These are phyloP conservation scores for Platynereis dumerilii DNA, from an alignment of 2,888 invertebrate genomes.

Conservation along the genomic window DNA sequence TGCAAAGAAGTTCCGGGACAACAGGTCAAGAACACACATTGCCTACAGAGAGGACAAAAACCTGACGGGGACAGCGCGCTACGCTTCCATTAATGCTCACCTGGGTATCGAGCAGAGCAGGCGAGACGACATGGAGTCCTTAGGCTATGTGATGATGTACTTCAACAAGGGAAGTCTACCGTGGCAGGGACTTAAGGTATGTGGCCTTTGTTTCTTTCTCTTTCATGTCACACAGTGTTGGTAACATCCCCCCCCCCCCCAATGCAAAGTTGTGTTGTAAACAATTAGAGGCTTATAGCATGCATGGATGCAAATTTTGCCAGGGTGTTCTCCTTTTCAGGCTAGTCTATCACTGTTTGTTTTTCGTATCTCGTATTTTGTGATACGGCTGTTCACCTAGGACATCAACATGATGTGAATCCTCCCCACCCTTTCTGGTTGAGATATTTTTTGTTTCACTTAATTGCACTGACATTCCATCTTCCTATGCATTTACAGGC, in stretches of 20 bases:
- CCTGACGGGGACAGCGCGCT: conserved; percentile 69
- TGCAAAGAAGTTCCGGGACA: conserved; percentile 98
- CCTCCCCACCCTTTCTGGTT: no score
- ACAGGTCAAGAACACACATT: conserved; percentile 90
- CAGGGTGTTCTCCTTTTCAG: no score
- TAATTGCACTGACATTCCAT: no score
- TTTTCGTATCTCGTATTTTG: no score
- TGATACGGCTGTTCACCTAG: no score
- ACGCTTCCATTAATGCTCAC: conserved; percentile 99
- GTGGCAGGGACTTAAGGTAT: conserved; percentile 83
- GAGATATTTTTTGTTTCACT: no score
- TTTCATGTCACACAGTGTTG: background rate
- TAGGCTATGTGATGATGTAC: conserved; percentile 99
- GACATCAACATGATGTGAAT: no score
- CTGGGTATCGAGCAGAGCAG: conserved; percentile 98
- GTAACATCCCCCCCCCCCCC: background rate
- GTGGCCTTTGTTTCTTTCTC: background rate
- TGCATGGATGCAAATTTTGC: no score
- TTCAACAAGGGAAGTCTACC: conserved; percentile 91
- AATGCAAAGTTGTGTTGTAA: background rate
- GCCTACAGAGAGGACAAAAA: conserved; percentile 73
- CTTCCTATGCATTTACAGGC: no score
- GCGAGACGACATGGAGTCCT: conserved; percentile 98
- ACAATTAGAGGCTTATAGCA: no score
- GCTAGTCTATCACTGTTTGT: no score